Evolutionary conservation across 2,888 invertebrate genomes (phyloP).

Genomic region (Drosophila mulleri): DNA sequence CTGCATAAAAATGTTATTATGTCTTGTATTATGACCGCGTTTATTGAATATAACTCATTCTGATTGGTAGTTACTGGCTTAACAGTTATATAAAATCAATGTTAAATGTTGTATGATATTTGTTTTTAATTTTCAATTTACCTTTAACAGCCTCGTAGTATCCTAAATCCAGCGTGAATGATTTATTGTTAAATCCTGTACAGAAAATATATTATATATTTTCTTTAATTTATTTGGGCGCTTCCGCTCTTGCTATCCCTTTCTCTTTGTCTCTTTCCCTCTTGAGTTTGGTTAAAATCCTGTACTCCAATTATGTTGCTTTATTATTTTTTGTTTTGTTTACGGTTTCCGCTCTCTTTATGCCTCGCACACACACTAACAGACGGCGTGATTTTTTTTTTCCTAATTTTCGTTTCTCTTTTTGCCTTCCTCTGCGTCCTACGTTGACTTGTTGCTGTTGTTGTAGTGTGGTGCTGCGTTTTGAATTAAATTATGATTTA

Average conservation of each 20-base stretch:
- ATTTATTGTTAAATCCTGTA: constrained; percentile 71
- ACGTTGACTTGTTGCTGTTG: constrained; percentile 38
- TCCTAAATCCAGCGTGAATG: constrained; percentile 86
- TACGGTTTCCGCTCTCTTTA: constrained; percentile 35
- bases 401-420: constrained; percentile 15
- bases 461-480: constrained; percentile 38
- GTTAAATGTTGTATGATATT: neutral
- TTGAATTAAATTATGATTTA: constrained; percentile 63
- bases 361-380: constrained; percentile 20
- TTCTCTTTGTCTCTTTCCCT: constrained; percentile 2
- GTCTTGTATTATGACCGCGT: constrained; percentile 8
- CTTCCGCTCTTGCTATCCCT: constrained; percentile 12
- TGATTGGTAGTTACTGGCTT: constrained; percentile 23
- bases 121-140: constrained; percentile 52
- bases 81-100: constrained; percentile 23
- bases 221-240: constrained; percentile 40
- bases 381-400: constrained; percentile 54
- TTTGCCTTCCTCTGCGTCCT: constrained; percentile 34
- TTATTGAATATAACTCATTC: constrained; percentile 35
- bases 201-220: constrained; percentile 35
- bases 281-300: constrained; percentile 5
- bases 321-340: constrained; percentile 30
- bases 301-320: constrained; percentile 4
- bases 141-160: constrained; percentile 86
- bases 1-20: constrained; percentile 53